Evolutionary conservation across 1,140 invertebrate species (phyloP).

Genomic region (Drosophila yakuba): DNA sequence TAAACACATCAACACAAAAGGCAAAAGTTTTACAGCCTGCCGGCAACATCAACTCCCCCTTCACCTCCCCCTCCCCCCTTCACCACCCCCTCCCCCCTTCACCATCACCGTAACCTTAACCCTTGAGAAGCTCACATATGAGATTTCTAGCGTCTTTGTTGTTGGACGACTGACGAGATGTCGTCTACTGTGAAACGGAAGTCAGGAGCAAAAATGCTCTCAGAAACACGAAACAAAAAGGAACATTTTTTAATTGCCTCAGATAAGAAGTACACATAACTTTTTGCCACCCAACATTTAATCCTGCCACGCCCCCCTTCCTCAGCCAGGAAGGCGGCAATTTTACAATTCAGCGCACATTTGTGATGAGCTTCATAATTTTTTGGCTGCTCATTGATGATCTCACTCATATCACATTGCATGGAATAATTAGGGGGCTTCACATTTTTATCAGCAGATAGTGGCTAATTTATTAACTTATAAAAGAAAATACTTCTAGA

Average conservation of each 20-base stretch:
- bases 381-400: slow-evolving; percentile 78
- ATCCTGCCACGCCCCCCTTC: background rate
- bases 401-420: slow-evolving; percentile 59
- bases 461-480: no score
- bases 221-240: slow-evolving; percentile 19
- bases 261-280: slow-evolving; percentile 79
- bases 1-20: slow-evolving; percentile 80
- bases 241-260: slow-evolving; percentile 77
- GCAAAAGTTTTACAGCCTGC: slow-evolving; percentile 63
- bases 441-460: background rate
- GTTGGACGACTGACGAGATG: slow-evolving; percentile 26
- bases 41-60: slow-evolving; percentile 12
- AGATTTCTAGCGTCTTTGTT: slow-evolving; percentile 36
- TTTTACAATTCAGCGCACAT: slow-evolving; percentile 82
- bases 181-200: slow-evolving; percentile 51
- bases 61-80: background rate
- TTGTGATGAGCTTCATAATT: slow-evolving; percentile 81
- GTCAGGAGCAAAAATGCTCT: slow-evolving; percentile 46
- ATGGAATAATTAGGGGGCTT: background rate
- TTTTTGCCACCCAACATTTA: slow-evolving; percentile 30
- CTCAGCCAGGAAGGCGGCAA: slow-evolving; percentile 54
- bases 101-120: no score
- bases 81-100: background rate
- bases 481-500: no score
- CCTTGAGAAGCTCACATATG: slow-evolving; percentile 47